Base-by-base conservation (phyloP, 92 coral and sea anemone species). In the Heliopora coerulea region DNA sequence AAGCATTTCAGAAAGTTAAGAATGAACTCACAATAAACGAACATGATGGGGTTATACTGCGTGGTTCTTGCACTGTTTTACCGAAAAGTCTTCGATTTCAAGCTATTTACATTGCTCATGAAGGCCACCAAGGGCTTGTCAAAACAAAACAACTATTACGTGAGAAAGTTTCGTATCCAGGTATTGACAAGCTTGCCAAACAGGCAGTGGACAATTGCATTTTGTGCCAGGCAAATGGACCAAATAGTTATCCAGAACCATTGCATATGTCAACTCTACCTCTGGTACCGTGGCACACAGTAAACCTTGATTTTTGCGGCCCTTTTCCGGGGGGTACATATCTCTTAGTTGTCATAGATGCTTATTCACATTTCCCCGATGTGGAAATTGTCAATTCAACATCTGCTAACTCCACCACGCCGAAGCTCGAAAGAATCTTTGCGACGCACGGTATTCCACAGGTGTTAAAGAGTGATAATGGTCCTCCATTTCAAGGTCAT, bases 61-160 rank as follows among this genome's bases (percentile, higher is more conserved):
- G 72, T 37, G 75, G 58, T 34, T 57, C 56, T 48, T 35, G 65
- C n/a, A 33, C 72, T 28, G 79, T 73, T 27, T 62, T 80, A 7
- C 80, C 75, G 21, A 56, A 42, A 15, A 54, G 39, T 0, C 37
- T 73, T 40, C 79, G 63, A 19, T 17, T 54, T 24, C 62, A 20
- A 41, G 65, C 80, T 12, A 67, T 80, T 27, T 49, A 59, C 14
- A 29, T 84, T 10, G 84, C 88, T 9, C 84, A 84, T 26, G 84
- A 85, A 37, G 85, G 85, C 0, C 77, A 75, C 54, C 80, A 85
- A 46, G 86, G 86, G 5, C 76, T 85, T 10, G 66, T 70, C 10
- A 74, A 82, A 35, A 78, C 81, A 20, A 85, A 81, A 44, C 61
- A 59, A 19, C 56, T 74, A 14, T 61, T 80, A 12, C 18, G 85